Evolutionary conservation across 1,140 invertebrate genomes (phyloP).

Genomic region (Brachionus angularis): DNA sequence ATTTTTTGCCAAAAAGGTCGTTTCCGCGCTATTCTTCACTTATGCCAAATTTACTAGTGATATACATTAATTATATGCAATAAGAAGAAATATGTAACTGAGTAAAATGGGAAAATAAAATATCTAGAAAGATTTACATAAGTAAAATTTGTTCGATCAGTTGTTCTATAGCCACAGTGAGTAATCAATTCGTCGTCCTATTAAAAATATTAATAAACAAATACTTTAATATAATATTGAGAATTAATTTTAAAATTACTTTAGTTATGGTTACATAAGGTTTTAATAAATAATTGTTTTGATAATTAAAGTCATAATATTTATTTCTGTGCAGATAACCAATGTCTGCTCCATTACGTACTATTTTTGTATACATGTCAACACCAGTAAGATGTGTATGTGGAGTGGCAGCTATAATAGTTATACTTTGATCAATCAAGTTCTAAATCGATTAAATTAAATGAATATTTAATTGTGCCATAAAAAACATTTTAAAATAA

Average conservation of each 20-base stretch:
- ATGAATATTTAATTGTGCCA: too few relatives aligned
- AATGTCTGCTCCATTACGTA: constrained; percentile 7
- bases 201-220: neutral
- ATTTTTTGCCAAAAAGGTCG: too few relatives aligned
- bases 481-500: too few relatives aligned
- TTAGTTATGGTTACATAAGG: neutral
- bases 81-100: too few relatives aligned
- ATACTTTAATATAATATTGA: neutral
- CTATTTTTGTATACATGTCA: neutral
- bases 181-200: neutral
- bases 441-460: too few relatives aligned
- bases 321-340: constrained; percentile 16
- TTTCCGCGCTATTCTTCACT: too few relatives aligned
- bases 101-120: too few relatives aligned
- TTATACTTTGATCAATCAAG: neutral
- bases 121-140: too few relatives aligned
- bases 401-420: neutral
- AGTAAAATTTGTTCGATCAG: too few relatives aligned
- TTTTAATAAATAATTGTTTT: neutral
- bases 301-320: constrained; percentile 40
- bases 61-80: too few relatives aligned
- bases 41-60: too few relatives aligned
- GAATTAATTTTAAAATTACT: neutral
- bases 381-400: neutral
- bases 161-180: neutral